Evolutionary conservation across 2,797 vertebrate species (phyloP).

Genomic region (Gambelia wislizenii): DNA sequence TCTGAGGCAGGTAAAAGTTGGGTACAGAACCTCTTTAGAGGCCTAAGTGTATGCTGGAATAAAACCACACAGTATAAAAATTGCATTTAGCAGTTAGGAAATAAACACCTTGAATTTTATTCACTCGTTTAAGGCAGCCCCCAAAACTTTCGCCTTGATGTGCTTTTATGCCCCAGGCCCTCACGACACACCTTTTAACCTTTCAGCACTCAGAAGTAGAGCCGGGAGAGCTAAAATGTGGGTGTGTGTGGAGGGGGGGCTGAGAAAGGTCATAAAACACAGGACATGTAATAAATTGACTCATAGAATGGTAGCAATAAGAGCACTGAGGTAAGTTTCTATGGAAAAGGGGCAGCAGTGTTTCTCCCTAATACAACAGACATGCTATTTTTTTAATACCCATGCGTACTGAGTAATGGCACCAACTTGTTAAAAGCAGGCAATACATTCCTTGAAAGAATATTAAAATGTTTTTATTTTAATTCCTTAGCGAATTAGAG

Average conservation of each 20-base stretch:
- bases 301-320: slow-evolving; percentile 62
- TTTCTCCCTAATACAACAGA: slow-evolving; percentile 48
- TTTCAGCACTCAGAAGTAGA: slow-evolving; percentile 55
- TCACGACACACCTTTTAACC: slow-evolving; percentile 55
- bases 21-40: slow-evolving; percentile 9
- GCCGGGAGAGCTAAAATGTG: slow-evolving; percentile 48
- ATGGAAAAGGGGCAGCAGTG: slow-evolving; percentile 54
- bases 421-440: slow-evolving; percentile 25
- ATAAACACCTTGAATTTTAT: slow-evolving; percentile 52
- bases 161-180: slow-evolving; percentile 29
- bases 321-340: slow-evolving; percentile 43
- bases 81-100: slow-evolving; percentile 40
- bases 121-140: slow-evolving; percentile 58
- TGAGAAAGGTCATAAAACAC: slow-evolving; percentile 36
- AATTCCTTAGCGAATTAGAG: neutral
- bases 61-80: slow-evolving; percentile 41
- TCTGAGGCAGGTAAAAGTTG: slow-evolving; percentile 39
- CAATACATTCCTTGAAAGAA: slow-evolving; percentile 19
- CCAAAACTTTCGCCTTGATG: slow-evolving; percentile 42
- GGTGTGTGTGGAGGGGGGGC: neutral
- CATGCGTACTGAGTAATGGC: slow-evolving; percentile 24
- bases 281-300: slow-evolving; percentile 47
- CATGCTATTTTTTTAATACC: slow-evolving; percentile 48
- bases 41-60: slow-evolving; percentile 33
- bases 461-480: slow-evolving; percentile 29